Evolutionary conservation across 2,797 vertebrate genomes (phyloP), one percentile per base, ranked within the genome.

Genomic region (Chelon labrosus): DNA sequence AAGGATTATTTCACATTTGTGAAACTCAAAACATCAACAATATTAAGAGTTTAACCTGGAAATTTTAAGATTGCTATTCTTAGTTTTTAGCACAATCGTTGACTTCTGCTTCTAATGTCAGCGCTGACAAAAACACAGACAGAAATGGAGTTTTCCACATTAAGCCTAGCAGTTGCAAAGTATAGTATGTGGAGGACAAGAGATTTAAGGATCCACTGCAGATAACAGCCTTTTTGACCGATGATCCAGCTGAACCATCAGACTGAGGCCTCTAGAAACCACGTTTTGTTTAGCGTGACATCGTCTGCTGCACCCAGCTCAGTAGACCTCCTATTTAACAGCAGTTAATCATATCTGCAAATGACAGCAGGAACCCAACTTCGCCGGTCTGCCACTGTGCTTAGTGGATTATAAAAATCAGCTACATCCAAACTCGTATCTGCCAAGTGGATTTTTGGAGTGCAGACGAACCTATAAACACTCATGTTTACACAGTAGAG

Each of bases 381-480:
- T 52, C 27, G 72, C 69, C 71, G 70, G 73, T 78, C 89, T 89
- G 81, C 82, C 80, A 73, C 76, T 75, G 83, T 67, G 81, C 73
- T 65, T 76, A 39, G 69, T 65, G 81, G 80, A 80, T 88, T 85
- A 76, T 79, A 79, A 80, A 87, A 84, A 58, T 71, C 79, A 51
- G 78, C 76, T 75, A 54, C 70, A 75, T 74, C 82, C 83, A 81
- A 75, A 57, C 58, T 70, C 74, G 75, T 39, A 68, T 85, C 77
- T 82, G 89, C 87, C 87, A 89, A 90, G 77, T 79, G 75, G 80
- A 83, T 72, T 85, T 86, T 75, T 85, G 87, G 87, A 83, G 59
- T 20, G 62, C 20, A 85, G 73, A 75, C 16, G 68, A 79, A 67
- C 80, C 78, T 82, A 74, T 76, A 82, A 78, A 82, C 58, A 81